These are phyloP conservation scores for Ptilorrhoa leucosticta DNA, from an alignment of 2,113 vertebrate species.

Conservation along the genomic window DNA sequence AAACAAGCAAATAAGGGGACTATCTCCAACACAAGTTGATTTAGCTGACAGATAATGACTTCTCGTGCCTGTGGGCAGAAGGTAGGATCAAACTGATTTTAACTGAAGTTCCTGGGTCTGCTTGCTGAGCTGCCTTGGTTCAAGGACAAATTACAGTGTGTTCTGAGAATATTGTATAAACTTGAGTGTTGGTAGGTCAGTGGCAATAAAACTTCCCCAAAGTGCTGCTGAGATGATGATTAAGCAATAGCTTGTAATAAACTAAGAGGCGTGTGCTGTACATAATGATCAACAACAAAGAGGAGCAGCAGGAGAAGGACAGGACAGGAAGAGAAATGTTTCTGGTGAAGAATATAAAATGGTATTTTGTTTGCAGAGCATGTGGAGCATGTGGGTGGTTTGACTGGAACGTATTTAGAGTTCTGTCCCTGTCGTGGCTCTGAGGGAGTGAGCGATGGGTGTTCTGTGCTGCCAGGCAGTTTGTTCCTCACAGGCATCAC, in stretches of 20 bases:
- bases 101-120: background rate
- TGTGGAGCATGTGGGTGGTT: slow-evolving; percentile 12
- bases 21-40: background rate
- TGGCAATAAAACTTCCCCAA: background rate
- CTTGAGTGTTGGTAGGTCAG: background rate
- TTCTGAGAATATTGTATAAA: background rate
- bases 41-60: background rate
- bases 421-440: background rate
- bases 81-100: background rate
- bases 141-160: background rate
- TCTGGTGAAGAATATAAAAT: background rate
- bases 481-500: background rate
- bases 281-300: background rate
- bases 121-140: background rate
- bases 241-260: background rate
- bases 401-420: background rate
- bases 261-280: background rate
- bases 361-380: background rate
- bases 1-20: background rate
- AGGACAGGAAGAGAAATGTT: background rate
- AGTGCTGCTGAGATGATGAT: background rate
- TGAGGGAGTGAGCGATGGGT: background rate
- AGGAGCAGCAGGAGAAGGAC: background rate
- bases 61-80: background rate
- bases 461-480: background rate